Conservation (phyloP, 1,140 invertebrate genomes). For the Piezodorus guildinii region DNA sequence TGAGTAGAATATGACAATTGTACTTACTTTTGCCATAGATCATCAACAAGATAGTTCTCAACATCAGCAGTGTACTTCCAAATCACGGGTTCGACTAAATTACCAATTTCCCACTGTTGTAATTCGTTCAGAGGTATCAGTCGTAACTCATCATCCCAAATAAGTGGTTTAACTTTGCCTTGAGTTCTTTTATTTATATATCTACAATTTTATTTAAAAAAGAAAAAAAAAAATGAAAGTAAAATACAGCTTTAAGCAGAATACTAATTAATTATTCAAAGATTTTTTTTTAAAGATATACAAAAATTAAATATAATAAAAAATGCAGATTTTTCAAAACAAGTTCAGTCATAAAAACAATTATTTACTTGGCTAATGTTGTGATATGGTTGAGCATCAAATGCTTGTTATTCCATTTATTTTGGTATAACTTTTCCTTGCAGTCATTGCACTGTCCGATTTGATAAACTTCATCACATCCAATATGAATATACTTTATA, state of each 20-base stretch:
- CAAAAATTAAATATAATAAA: neutral
- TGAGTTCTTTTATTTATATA: conserved; percentile 27
- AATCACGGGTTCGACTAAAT: conserved; percentile 43
- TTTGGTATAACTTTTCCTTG: conserved; percentile 33
- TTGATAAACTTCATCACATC: conserved; percentile 36
- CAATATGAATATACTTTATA: conserved; percentile 33
- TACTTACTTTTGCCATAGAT: conserved; percentile 19
- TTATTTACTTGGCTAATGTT: conserved; percentile 14
- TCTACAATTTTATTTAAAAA: neutral
- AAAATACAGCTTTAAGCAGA: neutral
- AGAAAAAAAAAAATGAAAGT: neutral
- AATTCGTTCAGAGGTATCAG: conserved; percentile 35
- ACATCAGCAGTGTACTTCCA: conserved; percentile 31
- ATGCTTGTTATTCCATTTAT: conserved; percentile 26
- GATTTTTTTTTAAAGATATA: neutral
- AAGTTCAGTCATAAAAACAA: no score
- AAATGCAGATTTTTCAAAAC: neutral
- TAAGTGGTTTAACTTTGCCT: conserved; percentile 33
- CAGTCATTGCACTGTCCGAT: conserved; percentile 38
- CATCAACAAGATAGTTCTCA: conserved; percentile 9
- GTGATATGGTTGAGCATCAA: conserved; percentile 18
- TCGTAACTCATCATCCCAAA: conserved; percentile 59
- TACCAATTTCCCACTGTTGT: conserved; percentile 35
- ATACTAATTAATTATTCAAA: neutral
- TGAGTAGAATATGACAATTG: neutral